These are phyloP conservation scores for Brevipalpus yothersi DNA, from an alignment of 1,140 invertebrate genomes.

Conservation along the genomic window DNA sequence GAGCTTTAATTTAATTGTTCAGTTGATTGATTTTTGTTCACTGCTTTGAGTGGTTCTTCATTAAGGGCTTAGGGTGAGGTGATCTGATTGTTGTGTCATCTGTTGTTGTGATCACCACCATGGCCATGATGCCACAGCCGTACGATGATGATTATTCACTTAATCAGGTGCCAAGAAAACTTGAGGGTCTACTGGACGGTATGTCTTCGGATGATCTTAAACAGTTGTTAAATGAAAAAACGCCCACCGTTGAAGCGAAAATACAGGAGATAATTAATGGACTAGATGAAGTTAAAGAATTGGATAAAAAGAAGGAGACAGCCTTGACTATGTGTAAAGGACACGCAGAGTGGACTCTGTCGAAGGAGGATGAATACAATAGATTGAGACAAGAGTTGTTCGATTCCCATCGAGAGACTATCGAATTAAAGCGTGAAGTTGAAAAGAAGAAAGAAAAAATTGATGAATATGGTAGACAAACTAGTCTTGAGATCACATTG, in stretches of 20 bases:
- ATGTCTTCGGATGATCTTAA: background rate
- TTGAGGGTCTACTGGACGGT: too few species aligned
- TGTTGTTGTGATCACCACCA: too few species aligned
- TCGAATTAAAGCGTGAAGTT: constrained; percentile 34
- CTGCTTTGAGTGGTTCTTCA: too few species aligned
- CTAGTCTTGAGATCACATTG: constrained; percentile 48
- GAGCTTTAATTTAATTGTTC: too few species aligned
- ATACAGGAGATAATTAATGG: background rate
- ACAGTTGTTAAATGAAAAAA: background rate
- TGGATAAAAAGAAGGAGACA: background rate
- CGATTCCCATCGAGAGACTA: constrained; percentile 38
- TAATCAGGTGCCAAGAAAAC: too few species aligned
- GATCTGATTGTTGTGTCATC: too few species aligned
- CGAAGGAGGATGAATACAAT: constrained; percentile 48
- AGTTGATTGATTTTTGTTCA: too few species aligned
- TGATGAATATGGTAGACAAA: constrained; percentile 32
- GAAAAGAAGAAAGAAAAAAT: constrained; percentile 12
- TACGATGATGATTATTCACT: too few species aligned
- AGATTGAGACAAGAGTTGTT: constrained; percentile 38
- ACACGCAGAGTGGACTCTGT: constrained; percentile 59
- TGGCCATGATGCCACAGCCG: too few species aligned
- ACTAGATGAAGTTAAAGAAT: background rate
- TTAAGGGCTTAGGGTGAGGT: too few species aligned
- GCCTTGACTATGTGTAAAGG: constrained; percentile 47
- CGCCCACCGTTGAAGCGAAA: background rate